Evolutionary conservation across 2,888 invertebrate genomes (phyloP).

Genomic region (Epiblema foenella): DNA sequence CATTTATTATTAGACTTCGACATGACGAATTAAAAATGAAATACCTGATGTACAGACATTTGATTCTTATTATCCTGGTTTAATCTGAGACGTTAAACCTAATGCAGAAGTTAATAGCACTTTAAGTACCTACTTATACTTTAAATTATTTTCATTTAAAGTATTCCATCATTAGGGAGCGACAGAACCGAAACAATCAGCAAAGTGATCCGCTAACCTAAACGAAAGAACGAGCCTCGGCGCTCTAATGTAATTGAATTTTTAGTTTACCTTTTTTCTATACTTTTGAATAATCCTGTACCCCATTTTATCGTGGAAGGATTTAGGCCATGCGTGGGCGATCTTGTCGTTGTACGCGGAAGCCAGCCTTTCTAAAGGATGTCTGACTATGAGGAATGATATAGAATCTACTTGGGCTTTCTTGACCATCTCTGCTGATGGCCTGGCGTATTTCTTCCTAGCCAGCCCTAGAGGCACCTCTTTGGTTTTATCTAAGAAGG

Average conservation of each 20-base stretch:
- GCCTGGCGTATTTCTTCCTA: constrained; percentile 91
- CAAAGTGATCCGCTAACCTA: constrained; percentile 17
- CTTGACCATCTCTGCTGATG: constrained; percentile 88
- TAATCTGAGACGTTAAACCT: too few species aligned
- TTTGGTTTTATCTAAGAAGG: constrained; percentile 90
- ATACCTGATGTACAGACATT: too few species aligned
- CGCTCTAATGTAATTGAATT: constrained; percentile 25
- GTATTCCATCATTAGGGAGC: constrained; percentile 17
- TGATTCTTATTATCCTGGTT: too few species aligned
- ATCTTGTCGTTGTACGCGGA: constrained; percentile 95
- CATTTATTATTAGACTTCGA: too few species aligned
- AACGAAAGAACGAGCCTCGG: constrained; percentile 27
- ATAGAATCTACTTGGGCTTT: constrained; percentile 91
- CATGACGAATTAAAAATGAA: too few species aligned
- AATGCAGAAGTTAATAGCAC: too few species aligned
- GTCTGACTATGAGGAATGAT: constrained; percentile 92
- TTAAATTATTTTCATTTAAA: background rate
- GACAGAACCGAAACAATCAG: constrained; percentile 30
- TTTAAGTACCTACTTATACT: too few species aligned
- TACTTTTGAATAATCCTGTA: constrained; percentile 91
- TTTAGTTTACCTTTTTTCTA: constrained; percentile 85
- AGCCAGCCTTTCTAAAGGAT: constrained; percentile 91
- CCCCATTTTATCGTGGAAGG: constrained; percentile 92
- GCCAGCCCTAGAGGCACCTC: constrained; percentile 91
- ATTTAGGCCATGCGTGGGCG: constrained; percentile 92